Base-by-base conservation (phyloP, 2,113 vertebrate genomes). In the Lophochroa leadbeateri region DNA sequence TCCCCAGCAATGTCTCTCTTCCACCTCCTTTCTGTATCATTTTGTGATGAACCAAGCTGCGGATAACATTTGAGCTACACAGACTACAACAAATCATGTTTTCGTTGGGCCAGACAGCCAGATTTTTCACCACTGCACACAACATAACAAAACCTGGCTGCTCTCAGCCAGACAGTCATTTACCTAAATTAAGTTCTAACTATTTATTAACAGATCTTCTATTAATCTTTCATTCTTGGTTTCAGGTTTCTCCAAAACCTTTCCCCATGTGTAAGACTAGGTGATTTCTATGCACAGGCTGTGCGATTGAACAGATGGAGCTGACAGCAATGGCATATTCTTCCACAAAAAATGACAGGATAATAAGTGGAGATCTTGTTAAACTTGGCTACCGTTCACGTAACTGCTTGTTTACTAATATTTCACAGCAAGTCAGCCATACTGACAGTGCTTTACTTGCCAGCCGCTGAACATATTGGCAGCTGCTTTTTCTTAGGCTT, bases 291-390 rank as follows among this genome's bases (percentile, higher is more conserved):
- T 93, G 94, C 94, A 72, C 0, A 2, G 70, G 79, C 81, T 53
- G 91, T 85, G 90, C 46, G 13, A 37, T 5, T 7, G n/a, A 88
- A 39, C 96, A 97, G 96, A 97, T 95, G 96, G 91, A 60, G 91
- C 84, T 96, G 91, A 94, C 94, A 96, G 95, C 93, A 86, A 1
- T 35, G 86, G 50, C 93, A 60, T 79, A 79, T 94, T 82, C 82
- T 82, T 85, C 84, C 88, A 88, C 49, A 67, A 71, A 76, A 93
- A 94, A 65, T 95, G 94, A 96, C 94, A 88, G 95, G 53, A 86
- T 88, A 95, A 57, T 93, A 92, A 97, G 79, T 85, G 84, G 70
- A 94, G 86, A 91, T 94, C 91, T 94, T 91, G 95, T 95, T 96
- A 94, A 94, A 88, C 81, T 85, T 94, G 90, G 88, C 96, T 74